Base-by-base conservation (phyloP, 2,113 vertebrate species). In the Indicator maculatus region DNA sequence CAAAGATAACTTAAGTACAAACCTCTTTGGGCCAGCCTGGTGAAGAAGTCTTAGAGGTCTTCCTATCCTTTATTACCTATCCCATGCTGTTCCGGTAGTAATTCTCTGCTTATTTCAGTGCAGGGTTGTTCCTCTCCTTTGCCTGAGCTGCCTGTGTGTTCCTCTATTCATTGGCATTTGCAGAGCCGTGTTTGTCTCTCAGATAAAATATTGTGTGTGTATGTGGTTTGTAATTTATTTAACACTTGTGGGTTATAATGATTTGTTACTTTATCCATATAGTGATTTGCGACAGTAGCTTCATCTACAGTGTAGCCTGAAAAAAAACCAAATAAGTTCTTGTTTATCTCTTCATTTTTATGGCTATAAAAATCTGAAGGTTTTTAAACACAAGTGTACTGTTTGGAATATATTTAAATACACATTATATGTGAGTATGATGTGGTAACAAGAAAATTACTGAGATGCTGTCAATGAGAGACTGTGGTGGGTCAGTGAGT, bases 91-190 rank as follows among this genome's bases (percentile, higher is more conserved):
- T 90, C 28, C 47, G 41, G 3, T 65, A 17, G 38, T 64, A 38
- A 12, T 45, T 90, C 41, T 90, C 41, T 0, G 3, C 7, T 8
- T 59, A 9, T 16, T 91, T 70, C 36, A n/a, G 0, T 1, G 6
- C 38, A 26, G 5, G 4, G 23, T 50, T 23, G 11, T 90, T 92
- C 60, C 27, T 44, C 17, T 73, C 16, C 36, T 83, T 77, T 64
- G 8, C n/a, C 44, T 27, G 39, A 83, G 36, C 55, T 80, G 9
- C 0, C 0, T 38, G 16, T 38, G 10, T 55, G 14, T 78, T 47
- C 79, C 36, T 36, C 6, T 53, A 0, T 13, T 65, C 39, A 31
- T 12, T 91, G 30, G 30, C 8, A 11, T 88, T 87, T 66, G 12
- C 89, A 66, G n/a, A 82, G 36, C 11, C 63, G 21, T 33, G 13